Evolutionary conservation across 2,888 invertebrate species (phyloP), one percentile per base, ranked within the genome.

Genomic region (Phoenoteleia sp.): DNA sequence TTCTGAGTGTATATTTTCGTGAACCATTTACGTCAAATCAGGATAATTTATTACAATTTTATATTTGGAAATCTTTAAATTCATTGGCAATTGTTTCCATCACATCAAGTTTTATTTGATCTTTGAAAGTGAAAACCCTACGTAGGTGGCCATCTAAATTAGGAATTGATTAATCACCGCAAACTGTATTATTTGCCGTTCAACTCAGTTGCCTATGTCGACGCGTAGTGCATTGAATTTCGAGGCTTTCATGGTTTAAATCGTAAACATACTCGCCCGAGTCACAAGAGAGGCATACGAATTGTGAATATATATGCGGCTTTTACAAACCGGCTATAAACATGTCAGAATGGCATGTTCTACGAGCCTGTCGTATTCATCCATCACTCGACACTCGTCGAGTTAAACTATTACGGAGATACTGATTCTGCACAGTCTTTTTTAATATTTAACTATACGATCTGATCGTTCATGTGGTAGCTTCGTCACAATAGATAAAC

Each of bases 161-260:
- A 72, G 84, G 74, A 89, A 88, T 92, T 92, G 91, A 93, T 93
- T 93, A 93, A 93, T 93, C 92, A 93, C 85, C 69, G 88, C 88
- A 89, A 89, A 93, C 92, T 93, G 91, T 91, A 93, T 93, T 92
- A 93, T 93, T 93, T 92, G 89, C 89, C 89, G 89, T 91, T 93
- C 85, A 87, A 83, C 72, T 87, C 74, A 33, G 85, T 86, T 85
- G 85, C 76, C 81, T 85, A 86, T 87, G 87, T 88, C 85, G 86
- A 77, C 81, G 80, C 15, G 56, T 83, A 69, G 85, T 77, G 81
- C 84, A 88, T 91, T 88, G 90, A 90, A 90, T 89, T 89, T 89
- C 88, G 86, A 87, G 87, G 89, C 88, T 89, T 90, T 91, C 90
- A 89, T 69, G 88, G 89, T 89, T 90, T 90, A 91, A 91, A 91